Base-by-base conservation (phyloP, 1,140 invertebrate genomes). In the Drosophila sechellia region DNA sequence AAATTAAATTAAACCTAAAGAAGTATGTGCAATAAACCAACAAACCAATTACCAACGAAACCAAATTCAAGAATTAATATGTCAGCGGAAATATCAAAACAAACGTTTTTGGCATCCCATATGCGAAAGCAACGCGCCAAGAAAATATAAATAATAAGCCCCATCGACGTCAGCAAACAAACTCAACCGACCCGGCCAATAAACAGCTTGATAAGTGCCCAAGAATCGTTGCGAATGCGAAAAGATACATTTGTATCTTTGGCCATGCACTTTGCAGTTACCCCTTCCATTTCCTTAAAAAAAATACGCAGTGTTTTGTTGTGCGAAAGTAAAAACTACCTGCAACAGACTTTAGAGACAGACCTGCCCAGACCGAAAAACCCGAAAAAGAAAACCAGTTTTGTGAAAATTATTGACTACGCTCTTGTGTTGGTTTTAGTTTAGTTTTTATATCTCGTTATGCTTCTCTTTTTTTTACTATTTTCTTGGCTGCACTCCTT, bases 241-340 rank as follows among this genome's bases (percentile, higher is more conserved):
- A 76, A 57, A 86, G 79, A 87, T 84, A 89, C 77, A 70, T 87
- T 81, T 87, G 66, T 87, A 77, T 87, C 72, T 87, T 69, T 43
- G 39, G 76, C 39, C 42, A 53, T 85, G 81, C 81, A 85, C 35
- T 75, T 74, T 77, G 39, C 66, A 78, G 55, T 42, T 74, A n/a
- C 6, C 25, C 59, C 12, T 15, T n/a, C 45, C 13, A 27, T 8
- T 48, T 15, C 40, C 27, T 13, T 10, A 10, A 12, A 35, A 54
- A 45, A 45, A 45, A 45, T 20, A 68, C 64, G 27, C 64, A 64
- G 63, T 57, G 55, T 80, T 80, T 55, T 75, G 64, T 79, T 75
- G 85, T 80, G 85, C 84, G 84, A 89, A 89, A 89, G 85, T 89
- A 89, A 89, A 89, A 90, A 89, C 84, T 89, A 89, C 84, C 84